Conservation (phyloP, 2,113 vertebrate species). For the Callospermophilus lateralis region DNA sequence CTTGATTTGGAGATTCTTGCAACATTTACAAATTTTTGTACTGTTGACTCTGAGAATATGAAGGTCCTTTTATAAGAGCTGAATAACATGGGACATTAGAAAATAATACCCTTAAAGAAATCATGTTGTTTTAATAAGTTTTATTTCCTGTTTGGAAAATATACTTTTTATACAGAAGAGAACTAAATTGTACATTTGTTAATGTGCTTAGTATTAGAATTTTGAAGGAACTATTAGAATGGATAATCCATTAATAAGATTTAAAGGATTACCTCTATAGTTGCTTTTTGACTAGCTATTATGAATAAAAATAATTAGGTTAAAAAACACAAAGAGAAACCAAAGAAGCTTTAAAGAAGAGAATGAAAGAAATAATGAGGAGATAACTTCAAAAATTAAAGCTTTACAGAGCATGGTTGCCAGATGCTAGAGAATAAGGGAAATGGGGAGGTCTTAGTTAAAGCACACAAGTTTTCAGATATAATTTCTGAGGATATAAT, state of each 20-base stretch:
- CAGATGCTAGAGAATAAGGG: accelerated
- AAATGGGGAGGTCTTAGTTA: neutral
- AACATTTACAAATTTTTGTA: neutral
- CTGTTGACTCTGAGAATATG: neutral
- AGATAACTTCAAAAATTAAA: constrained; percentile 12
- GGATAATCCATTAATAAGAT: neutral
- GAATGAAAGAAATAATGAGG: neutral
- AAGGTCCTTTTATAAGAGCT: neutral
- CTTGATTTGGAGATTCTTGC: neutral
- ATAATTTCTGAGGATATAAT: neutral
- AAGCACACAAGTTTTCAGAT: neutral
- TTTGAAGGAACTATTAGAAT: neutral
- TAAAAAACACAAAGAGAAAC: neutral
- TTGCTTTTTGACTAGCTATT: neutral
- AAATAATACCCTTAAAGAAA: neutral
- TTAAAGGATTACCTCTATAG: neutral
- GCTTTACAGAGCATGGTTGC: neutral
- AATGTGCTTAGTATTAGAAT: neutral
- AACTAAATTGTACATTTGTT: neutral
- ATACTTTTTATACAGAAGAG: neutral
- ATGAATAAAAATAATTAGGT: neutral
- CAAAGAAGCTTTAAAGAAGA: neutral
- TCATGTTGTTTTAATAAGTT: neutral
- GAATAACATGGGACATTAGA: neutral
- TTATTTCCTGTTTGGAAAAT: neutral